Base-by-base conservation (phyloP, 2,113 vertebrate species). In the Origma solitaria region DNA sequence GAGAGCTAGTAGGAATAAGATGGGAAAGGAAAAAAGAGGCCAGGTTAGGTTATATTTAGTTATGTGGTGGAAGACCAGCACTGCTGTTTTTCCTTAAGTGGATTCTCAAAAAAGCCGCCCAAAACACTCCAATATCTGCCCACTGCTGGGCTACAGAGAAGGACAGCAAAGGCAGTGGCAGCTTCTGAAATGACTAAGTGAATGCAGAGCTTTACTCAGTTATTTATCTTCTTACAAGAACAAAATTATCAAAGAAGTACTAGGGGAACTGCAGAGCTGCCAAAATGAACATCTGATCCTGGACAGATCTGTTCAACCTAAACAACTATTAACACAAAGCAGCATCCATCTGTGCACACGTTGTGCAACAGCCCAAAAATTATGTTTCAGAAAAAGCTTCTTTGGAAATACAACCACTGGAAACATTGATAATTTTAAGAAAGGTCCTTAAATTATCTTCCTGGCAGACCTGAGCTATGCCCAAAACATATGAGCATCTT, bases 301-400 rank as follows among this genome's bases (percentile, higher is more conserved):
- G 79, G 92, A 82, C 85, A 86, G 92, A 94, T 83, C 56, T 71
- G 56, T 53, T 95, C 92, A 95, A 73, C 92, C 80, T 94, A 83
- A 96, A 88, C 53, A 93, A 86, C 79, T 80, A 71, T 60, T 92
- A 92, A 78, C 76, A 93, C 40, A 94, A 86, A 90, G 83, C 76
- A 88, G 60, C 69, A 83, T 78, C 93, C 93, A 95, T 86, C 88
- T 94, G 88, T 82, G 82, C 75, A 58, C 82, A 65, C 78, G 50
- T 58, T 88, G 92, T 70, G 28, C 71, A 90, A 86, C 49, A 69
- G 82, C 31, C 72, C 76, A 40, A 68, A 86, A 92, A 75, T 78
- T 45, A 71, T 3, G 31, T 61, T 78, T 31, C 73, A 88, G 64
- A 68, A 68, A 78, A 80, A 72, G 60, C 51, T 70, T 47, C 62